A percentile compares a stretch with the other conserved stretches of the same genome.
phyloP scores from a whole-genome alignment of 2,888 invertebrate genomes.

The Chrysolina haemoptera region DNA sequence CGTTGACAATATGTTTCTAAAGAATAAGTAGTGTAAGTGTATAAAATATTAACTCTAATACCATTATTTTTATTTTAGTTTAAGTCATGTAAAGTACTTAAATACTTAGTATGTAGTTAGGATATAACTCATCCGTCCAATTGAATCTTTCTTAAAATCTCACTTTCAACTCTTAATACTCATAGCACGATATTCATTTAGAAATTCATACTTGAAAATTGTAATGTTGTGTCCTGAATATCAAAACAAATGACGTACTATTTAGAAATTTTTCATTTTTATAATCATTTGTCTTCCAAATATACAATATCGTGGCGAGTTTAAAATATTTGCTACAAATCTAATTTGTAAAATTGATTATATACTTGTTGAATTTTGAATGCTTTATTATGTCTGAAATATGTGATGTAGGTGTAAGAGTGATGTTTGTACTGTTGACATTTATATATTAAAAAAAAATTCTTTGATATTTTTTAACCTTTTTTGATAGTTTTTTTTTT shows the following conservation, averaged over 20 bases:
- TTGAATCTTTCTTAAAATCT: constrained; percentile 7
- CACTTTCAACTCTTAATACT: constrained; percentile 15
- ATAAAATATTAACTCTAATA: background rate
- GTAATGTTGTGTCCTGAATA: background rate
- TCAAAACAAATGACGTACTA: background rate
- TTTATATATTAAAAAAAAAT: constrained; percentile 34
- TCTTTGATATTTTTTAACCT: constrained; percentile 2
- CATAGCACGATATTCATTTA: background rate
- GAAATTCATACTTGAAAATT: background rate
- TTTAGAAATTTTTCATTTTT: constrained; percentile 5
- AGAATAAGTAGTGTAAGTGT: background rate
- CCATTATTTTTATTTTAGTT: constrained; percentile 5
- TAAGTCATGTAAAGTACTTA: constrained; percentile 12
- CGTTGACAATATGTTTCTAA: background rate
- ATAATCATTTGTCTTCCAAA: constrained; percentile 25
- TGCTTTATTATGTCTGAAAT: constrained; percentile 36
- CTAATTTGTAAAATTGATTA: constrained; percentile 21
- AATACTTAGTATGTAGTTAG: constrained; percentile 5
- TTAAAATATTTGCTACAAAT: constrained; percentile 28
- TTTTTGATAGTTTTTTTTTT: background rate
- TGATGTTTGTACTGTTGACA: constrained; percentile 38
- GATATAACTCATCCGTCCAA: constrained; percentile 10
- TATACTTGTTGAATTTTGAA: constrained; percentile 32
- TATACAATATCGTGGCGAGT: constrained; percentile 7
- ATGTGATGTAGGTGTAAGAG: constrained; percentile 42